Evolutionary conservation across 2,888 invertebrate genomes (phyloP), one percentile per base, ranked within the genome.

Genomic region (Nyleta sp.): DNA sequence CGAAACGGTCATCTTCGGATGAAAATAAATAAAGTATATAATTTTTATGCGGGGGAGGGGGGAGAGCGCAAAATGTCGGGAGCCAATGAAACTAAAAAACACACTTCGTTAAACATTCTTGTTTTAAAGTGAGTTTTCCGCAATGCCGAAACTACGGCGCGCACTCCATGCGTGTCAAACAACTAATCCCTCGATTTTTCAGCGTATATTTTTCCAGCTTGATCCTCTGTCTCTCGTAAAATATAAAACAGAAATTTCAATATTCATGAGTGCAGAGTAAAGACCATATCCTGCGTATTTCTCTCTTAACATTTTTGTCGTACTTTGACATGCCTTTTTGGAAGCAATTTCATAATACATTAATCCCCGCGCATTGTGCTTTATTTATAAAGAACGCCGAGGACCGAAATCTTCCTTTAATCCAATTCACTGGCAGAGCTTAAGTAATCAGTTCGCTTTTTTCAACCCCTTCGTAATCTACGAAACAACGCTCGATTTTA

Each of bases 171-270:
- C 80, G 80, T 80, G 80, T 80, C 80, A 73, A 76, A 76, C 68
- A 76, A 76, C 73, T 80, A 76, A 80, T 80, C 75, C 80, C 64
- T 44, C 76, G 80, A 80, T 80, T 80, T 80, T 80, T 80, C 80
- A 80, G 68, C 72, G 72, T 72, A 65, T 78, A 79, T 79, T 79
- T 79, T 79, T 71, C 40, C 68, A 67, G 75, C 72, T 57, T 79
- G 68, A 79, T 79, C 72, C 79, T 71, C 72, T 67, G 79, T 76
- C 75, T 72, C 72, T 75, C 75, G 72, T 76, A 62, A 79, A 75
- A 79, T 74, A 79, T 79, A 75, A 79, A 79, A 79, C 75, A 72
- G 68, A 62, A 75, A 75, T 79, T 79, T 79, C 79, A 76, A 79
- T 79, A 79, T 79, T 79, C 75, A 80, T 76, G 68, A 76, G 74